Base-by-base conservation (phyloP, 2,888 invertebrate species). In the Aphodius sticticus region DNA sequence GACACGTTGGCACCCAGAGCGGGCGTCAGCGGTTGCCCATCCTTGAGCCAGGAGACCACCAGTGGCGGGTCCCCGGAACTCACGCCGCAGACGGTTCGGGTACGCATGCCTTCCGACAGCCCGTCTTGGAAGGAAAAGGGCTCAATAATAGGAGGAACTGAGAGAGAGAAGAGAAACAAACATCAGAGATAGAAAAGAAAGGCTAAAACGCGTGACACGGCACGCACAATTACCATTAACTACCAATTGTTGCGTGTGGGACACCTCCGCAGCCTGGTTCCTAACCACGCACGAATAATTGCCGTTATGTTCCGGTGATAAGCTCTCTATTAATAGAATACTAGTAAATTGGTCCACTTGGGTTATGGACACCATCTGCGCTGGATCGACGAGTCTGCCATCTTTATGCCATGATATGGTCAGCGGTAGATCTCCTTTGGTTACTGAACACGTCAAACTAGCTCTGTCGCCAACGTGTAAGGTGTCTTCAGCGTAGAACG, bases 111-210 rank as follows among this genome's bases (percentile, higher is more conserved):
- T 91, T 95, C 94, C 89, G 94, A 93, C 89, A 95, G 93, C 89
- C 94, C 94, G 91, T 94, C 95, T 93, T 94, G 94, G 92, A 95
- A 95, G 91, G 92, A 92, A 93, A 95, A 95, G 91, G 95, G 94
- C 92, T 94, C 94, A 92, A 95, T 95, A 92, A 94, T 94, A 91
- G 95, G 95, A 91, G 95, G 95, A 92, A 95, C 95, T 95, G 93
- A 88, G 87, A 88, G 85, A 88, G 85, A 88, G 86, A 87, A 88
- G 87, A 89, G 90, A 91, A 91, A 91, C 90, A 91, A 90, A 91
- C 91, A 91, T 91, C 90, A 91, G 91, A 91, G 88, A 91, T 89
- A 90, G 90, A 90, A 90, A 90, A 90, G 89, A 89, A 89, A 89
- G 82, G 81, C 84, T 83, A 86, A 86, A 86, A 88, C 86, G 86